These are phyloP conservation scores for Triplophysa tibetana DNA, from an alignment of 2,113 vertebrate species.

Conservation along the genomic window DNA sequence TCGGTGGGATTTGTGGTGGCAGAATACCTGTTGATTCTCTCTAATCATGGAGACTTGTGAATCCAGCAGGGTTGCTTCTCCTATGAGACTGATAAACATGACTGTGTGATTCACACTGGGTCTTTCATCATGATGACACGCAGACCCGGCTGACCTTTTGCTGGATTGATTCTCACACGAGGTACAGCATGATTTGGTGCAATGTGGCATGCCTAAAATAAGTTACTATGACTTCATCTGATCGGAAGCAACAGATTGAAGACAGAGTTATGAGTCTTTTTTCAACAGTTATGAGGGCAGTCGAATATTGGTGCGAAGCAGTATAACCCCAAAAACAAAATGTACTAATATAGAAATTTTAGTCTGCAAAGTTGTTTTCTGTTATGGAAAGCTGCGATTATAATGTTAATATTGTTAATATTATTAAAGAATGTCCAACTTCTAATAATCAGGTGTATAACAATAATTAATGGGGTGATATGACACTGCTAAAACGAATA, in stretches of 20 bases:
- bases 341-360: too few relatives aligned
- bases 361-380: too few relatives aligned
- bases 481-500: too few relatives aligned
- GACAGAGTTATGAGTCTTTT: constrained; percentile 1
- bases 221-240: constrained; percentile 34
- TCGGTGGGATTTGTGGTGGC: neutral
- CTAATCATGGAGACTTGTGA: neutral
- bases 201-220: constrained; percentile 45
- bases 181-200: constrained; percentile 36
- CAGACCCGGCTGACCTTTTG: constrained; percentile 48
- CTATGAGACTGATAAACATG: constrained; percentile 39
- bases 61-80: constrained; percentile 26
- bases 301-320: neutral
- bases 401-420: too few relatives aligned
- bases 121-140: constrained; percentile 52
- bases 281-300: neutral
- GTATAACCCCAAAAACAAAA: neutral
- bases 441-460: too few relatives aligned
- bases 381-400: too few relatives aligned
- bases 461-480: too few relatives aligned
- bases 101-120: constrained; percentile 42
- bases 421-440: too few relatives aligned
- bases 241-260: neutral
- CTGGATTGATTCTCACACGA: constrained; percentile 47
- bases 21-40: neutral